Base-by-base conservation (phyloP, 2,797 vertebrate species). In the Distichodus sexfasciatus region DNA sequence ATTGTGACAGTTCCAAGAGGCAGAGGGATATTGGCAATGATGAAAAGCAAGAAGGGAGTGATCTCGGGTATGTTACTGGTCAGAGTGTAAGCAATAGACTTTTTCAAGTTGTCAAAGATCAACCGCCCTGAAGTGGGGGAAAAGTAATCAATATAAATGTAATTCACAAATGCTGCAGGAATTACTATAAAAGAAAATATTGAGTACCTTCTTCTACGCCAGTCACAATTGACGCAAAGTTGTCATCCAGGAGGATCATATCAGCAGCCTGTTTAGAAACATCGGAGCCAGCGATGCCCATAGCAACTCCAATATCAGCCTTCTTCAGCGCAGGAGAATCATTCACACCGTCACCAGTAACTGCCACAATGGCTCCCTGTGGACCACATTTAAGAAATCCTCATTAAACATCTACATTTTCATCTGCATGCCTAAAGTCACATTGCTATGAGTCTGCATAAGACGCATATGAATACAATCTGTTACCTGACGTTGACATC, bases 41-140 rank as follows among this genome's bases (percentile, higher is more conserved):
- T 94, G 88, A 94, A 94, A 79, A 94, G 83, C 81, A 94, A 87
- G 85, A 94, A 94, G 0, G 93, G 93, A 0, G 93, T 94, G 76
- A 94, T 94, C 82, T 94, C 93, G 4, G 93, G 93, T 79, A 94
- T 94, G 88, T 94, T 94, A 85, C 93, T 94, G 79, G 93, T 94
- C 78, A 94, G 87, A 69, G 93, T 94, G 71, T 95, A 94, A 40
- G 93, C 93, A 35, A 94, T 95, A 54, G 93, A 94, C 77, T 95
- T 94, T 86, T 94, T 95, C 83, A 95, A 83, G 87, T 95, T 95
- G 87, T 94, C 93, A 74, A 95, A 94, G 82, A 95, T 94, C 78
- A 94, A 88, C 58, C 93, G 93, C 57, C 93, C 93, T 94, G 29
- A 44, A 48, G 1, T 17, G 21, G 19, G 46, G 11, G 68, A 64